Base-by-base conservation (phyloP, 2,797 vertebrate species). In the Pristis pectinata region DNA sequence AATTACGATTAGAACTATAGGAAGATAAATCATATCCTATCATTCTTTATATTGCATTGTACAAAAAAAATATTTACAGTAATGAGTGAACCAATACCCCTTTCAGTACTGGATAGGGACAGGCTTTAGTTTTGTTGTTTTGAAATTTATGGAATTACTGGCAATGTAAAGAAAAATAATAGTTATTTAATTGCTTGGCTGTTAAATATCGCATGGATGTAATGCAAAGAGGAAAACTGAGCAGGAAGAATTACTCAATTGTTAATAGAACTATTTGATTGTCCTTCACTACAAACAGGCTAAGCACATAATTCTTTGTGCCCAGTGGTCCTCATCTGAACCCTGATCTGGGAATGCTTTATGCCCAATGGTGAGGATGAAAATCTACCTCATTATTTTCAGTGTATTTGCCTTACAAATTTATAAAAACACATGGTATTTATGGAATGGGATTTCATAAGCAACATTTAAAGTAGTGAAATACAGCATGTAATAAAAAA, bases 21-120 rank as follows among this genome's bases (percentile, higher is more conserved):
- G 41, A 44, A 53, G 53, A 94, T 94, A 94, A 94, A 94, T 94
- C 41, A 74, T 94, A 74, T 34, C 70, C 92, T 19, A 56, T n/a
- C 49, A 19, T 87, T 41, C 17, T 41, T 91, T 67, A 91, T 67
- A 41, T 56, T 67, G 61, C 22, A 91, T 41, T 67, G 61, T 67
- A 24, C 61, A 61, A 24, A 91, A 67, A 91, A 41, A 64, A 37
- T 91, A 91, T 91, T 91, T 91, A 91, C 19, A 67, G 87, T 37
- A 67, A 27, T 91, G 87, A 91, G 30, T 91, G 87, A 89, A 37
- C 34, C 17, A 37, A 0, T 37, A 37, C 37, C 22, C 8, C 19
- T 64, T 91, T 3, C 59, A 91, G 87, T 24, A 37, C 87, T 67
- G n/a, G 37, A 91, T 67, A 27, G 7, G 19, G 61, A 67, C 59